Base-by-base conservation (phyloP, 2,113 vertebrate species). In the Dromiciops gliroides region DNA sequence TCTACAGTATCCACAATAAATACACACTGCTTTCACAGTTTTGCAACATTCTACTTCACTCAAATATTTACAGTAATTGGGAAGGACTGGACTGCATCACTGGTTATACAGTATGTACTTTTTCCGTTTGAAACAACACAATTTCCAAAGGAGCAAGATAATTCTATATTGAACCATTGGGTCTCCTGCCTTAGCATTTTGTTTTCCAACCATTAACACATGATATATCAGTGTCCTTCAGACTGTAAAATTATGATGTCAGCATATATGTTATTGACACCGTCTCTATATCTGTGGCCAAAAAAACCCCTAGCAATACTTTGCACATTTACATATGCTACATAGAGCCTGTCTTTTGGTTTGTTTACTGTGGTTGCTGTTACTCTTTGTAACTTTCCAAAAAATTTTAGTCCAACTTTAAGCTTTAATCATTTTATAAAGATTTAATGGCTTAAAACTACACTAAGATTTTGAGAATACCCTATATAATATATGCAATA, bases 81-180 rank as follows among this genome's bases (percentile, higher is more conserved):
- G 10, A 94, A 52, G 50, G 90, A 89, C 16, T 91, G 8, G 11
- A 95, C 22, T 89, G 95, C 51, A 89, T 96, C 93, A 90, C 50
- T 28, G 37, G 8, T 95, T 44, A 50, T 48, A 91, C 89, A 23
- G 5, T 51, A 23, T 93, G 3, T 48, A 56, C 9, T 92, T n/a
- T 75, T 22, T 53, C 37, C 49, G 12, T 93, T 96, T 24, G 90
- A 88, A 91, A 91, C 19, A 50, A 56, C 90, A 28, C 8, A 92
- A 4, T 94, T n/a, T 48, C 31, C 14, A 0, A 50, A 3, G n/a
- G 24, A 89, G 10, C 51, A 92, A 44, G 75, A 52, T 12, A 8
- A 1, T 1, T 10, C 88, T 95, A 25, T 89, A 28, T 51, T 31
- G 23, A 89, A 37, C 83, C 91, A 51, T 92, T 88, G 91, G 92